These are phyloP conservation scores for Papilio demoleus DNA, from an alignment of 2,888 invertebrate genomes.

Conservation along the genomic window DNA sequence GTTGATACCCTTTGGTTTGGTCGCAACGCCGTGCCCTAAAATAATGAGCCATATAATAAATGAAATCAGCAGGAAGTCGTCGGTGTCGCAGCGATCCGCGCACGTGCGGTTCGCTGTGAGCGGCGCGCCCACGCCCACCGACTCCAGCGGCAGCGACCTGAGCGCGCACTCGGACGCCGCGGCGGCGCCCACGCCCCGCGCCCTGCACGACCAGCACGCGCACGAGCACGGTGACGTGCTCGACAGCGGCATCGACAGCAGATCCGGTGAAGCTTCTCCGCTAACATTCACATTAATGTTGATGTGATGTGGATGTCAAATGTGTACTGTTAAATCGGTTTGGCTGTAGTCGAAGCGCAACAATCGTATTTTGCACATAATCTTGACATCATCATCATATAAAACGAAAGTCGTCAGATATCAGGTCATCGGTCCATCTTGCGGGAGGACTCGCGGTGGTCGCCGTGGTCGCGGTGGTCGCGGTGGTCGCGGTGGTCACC, in stretches of 20 bases:
- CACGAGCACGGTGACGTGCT: conserved; percentile 38
- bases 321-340: too few species aligned
- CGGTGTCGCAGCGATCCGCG: conserved; percentile 52
- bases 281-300: background rate
- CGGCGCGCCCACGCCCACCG: conserved; percentile 57
- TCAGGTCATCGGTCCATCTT: too few species aligned
- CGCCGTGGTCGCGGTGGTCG: too few species aligned
- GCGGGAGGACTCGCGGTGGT: too few species aligned
- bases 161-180: conserved; percentile 55
- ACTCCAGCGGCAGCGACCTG: conserved; percentile 67
- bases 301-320: too few species aligned
- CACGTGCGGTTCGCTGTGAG: conserved; percentile 66
- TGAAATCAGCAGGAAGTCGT: conserved; percentile 55
- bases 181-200: conserved; percentile 36
- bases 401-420: too few species aligned
- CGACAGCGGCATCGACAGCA: conserved; percentile 40
- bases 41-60: background rate
- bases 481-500: too few species aligned
- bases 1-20: background rate
- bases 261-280: conserved; percentile 13
- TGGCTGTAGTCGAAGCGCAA: too few species aligned
- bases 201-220: conserved; percentile 17
- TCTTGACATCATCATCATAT: too few species aligned
- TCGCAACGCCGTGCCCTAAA: background rate
- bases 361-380: too few species aligned